Evolutionary conservation across 2,888 invertebrate genomes (phyloP), one percentile per base, ranked within the genome.

Genomic region (Tanypteryx hageni): DNA sequence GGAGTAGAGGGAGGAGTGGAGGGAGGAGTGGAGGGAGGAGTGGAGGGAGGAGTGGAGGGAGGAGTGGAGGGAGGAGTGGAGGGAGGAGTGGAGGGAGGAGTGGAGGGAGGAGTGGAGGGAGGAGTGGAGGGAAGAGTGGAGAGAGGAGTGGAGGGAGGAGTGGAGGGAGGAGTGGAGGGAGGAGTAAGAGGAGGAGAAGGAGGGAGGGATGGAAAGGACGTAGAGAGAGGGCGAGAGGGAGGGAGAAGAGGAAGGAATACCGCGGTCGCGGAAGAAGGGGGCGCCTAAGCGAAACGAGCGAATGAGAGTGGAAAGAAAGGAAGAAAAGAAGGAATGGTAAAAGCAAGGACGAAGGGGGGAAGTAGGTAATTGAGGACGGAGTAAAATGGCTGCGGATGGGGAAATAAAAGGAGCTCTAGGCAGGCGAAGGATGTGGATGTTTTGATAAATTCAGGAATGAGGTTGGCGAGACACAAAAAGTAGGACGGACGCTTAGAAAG

Each of bases 111-210:
- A 61, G 59, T 59, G 27, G 27, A 85, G 58, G 85, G 16, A 86
- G 59, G 82, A 31, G 82, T 59, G 56, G 83, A 13, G 18, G 56
- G n/a, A 83, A 83, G 83, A 83, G n/a, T 8, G 64, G 31, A 89
- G 59, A 56, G 59, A 27, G 59, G 22, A 61, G 59, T 59, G 27
- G 27, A 85, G 58, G 85, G 16, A 86, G 59, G 82, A 31, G 82
- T 59, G 82, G 83, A 83, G 18, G 59, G 59, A 27, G 59, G 22
- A 61, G 59, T 59, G 27, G 27, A 85, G 58, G 85, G 16, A 86
- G 59, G 82, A 31, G 82, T 59, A 0, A 1, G 27, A 3, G 83
- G 83, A 56, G 56, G 83, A 14, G 56, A 83, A 57, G 18, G 83
- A 82, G 18, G 56, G 27, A 5, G 18, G 31, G 16, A 31, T 22